A percentile compares a stretch with the other conserved stretches of the same genome.
These are phyloP conservation scores for Prenolepis imparis DNA, from an alignment of 2,888 invertebrate genomes.

Conservation along the genomic window DNA sequence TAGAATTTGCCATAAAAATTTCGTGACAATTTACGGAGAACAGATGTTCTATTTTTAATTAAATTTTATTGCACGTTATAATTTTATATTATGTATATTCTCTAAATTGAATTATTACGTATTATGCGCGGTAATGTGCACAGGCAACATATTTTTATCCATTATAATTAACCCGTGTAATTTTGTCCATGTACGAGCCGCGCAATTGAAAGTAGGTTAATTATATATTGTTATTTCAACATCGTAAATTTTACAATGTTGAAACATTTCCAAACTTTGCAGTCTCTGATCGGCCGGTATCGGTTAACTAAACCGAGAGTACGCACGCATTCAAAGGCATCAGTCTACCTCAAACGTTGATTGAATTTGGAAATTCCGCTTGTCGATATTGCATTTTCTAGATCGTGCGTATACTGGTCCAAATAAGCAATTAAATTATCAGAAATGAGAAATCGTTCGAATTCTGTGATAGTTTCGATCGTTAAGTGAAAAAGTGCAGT, in stretches of 20 bases:
- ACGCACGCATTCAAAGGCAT: constrained; percentile 70
- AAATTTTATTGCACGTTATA: constrained; percentile 31
- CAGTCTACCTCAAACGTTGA: constrained; percentile 76
- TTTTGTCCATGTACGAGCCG: neutral
- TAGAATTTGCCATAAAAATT: constrained; percentile 14
- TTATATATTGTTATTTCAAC: neutral
- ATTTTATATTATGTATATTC: constrained; percentile 14
- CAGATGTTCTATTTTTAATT: constrained; percentile 56
- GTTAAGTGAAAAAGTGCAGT: neutral
- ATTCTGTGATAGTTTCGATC: constrained; percentile 26
- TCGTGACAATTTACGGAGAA: constrained; percentile 46
- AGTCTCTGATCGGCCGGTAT: constrained; percentile 38
- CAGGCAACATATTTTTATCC: neutral
- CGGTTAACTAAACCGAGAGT: constrained; percentile 60
- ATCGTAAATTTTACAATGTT: constrained; percentile 71
- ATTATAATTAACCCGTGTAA: neutral
- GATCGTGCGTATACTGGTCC: constrained; percentile 33
- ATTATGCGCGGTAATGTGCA: neutral
- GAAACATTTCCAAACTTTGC: constrained; percentile 69
- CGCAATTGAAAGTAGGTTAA: constrained; percentile 24
- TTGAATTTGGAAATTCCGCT: constrained; percentile 81
- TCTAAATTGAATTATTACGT: neutral
- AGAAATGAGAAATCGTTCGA: neutral
- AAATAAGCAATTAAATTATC: constrained; percentile 11
- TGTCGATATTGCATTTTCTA: constrained; percentile 70